phyloP scores from a whole-genome alignment of 1,140 invertebrate species.

The Gonioctena quinquepunctata region DNA sequence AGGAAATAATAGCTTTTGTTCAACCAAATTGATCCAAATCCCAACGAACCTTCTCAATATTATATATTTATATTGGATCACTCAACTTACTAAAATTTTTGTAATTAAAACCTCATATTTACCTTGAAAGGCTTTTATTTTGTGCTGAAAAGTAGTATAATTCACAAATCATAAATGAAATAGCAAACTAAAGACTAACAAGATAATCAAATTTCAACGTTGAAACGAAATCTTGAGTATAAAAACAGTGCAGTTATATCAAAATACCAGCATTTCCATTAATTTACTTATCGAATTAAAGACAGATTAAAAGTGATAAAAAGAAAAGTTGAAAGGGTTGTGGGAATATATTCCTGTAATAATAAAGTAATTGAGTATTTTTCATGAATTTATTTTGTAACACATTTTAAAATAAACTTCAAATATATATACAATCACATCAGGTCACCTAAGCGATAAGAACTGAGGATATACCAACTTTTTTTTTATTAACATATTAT shows the following conservation, averaged over 20 bases:
- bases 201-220: slow-evolving; percentile 46
- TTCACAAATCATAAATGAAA: slow-evolving; percentile 49
- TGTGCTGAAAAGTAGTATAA: slow-evolving; percentile 46
- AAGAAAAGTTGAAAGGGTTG: no score
- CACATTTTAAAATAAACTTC: slow-evolving; percentile 37
- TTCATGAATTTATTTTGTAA: slow-evolving; percentile 30
- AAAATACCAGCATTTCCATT: background rate
- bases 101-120: no score
- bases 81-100: no score
- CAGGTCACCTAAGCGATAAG: slow-evolving; percentile 50
- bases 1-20: no score
- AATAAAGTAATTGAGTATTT: slow-evolving; percentile 33
- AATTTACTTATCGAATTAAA: slow-evolving; percentile 8
- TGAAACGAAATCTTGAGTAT: slow-evolving; percentile 41
- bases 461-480: slow-evolving; percentile 40
- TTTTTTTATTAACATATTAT: slow-evolving; percentile 16
- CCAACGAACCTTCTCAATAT: no score
- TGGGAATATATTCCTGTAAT: no score
- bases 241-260: slow-evolving; percentile 20
- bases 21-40: no score
- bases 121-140: slow-evolving; percentile 46
- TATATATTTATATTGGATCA: no score
- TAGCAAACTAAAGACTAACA: slow-evolving; percentile 44
- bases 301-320: no score
- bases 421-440: slow-evolving; percentile 49